Evolutionary conservation across 2,888 invertebrate species (phyloP).

Genomic region (Fragum whitleyi): DNA sequence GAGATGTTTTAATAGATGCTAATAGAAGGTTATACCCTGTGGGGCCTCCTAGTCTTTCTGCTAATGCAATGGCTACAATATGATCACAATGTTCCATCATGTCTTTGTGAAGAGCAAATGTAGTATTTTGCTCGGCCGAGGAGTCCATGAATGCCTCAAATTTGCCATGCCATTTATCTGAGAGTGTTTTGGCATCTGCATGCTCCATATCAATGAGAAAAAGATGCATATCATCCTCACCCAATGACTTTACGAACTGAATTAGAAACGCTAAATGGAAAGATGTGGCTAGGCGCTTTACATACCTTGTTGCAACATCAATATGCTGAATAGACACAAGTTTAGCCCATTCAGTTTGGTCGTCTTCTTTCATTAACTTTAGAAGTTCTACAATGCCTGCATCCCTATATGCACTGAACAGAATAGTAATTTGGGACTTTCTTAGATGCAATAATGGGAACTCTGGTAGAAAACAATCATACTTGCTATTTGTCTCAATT

Average conservation of each 20-base stretch:
- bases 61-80: constrained; percentile 44
- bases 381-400: constrained; percentile 47
- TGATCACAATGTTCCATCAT: constrained; percentile 63
- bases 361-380: constrained; percentile 47
- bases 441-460: constrained; percentile 49
- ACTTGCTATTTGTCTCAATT: constrained; percentile 11
- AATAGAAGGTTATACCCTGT: constrained; percentile 56
- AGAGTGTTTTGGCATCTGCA: too few relatives aligned
- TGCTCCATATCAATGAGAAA: constrained; percentile 25
- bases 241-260: constrained; percentile 7
- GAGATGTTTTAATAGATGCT: constrained; percentile 39
- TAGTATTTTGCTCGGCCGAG: constrained; percentile 37
- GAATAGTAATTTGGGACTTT: constrained; percentile 50
- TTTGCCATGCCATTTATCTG: too few relatives aligned
- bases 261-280: constrained; percentile 37
- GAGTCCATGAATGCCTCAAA: constrained; percentile 16
- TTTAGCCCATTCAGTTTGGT: too few relatives aligned
- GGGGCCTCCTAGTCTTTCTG: constrained; percentile 54
- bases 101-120: constrained; percentile 51
- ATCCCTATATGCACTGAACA: constrained; percentile 49
- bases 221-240: not conserved
- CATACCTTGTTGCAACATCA: too few relatives aligned
- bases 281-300: constrained; percentile 26
- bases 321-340: too few relatives aligned
- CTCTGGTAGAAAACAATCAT: constrained; percentile 39